Evolutionary conservation across 23 tunicate genomes (phyloP).

Genomic region (Pegea sp.): DNA sequence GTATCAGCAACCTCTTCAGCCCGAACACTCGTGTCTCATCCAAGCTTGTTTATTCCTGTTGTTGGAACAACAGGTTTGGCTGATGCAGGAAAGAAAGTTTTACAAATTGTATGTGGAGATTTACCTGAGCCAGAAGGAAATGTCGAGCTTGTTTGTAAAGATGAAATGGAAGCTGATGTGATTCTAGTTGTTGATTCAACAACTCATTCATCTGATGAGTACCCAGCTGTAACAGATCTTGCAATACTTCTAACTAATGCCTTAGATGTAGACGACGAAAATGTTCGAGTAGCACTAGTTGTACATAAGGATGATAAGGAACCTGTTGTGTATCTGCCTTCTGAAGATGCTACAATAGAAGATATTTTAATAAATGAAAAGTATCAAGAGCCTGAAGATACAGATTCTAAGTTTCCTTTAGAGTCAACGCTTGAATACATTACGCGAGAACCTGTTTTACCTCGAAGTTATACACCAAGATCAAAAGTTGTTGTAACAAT

Average conservation of each 20-base stretch:
- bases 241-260: neutral
- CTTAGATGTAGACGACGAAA: neutral
- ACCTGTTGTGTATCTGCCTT: neutral
- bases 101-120: neutral
- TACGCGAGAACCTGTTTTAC: neutral
- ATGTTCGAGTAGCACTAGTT: neutral
- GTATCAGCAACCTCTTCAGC: neutral
- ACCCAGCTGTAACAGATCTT: neutral
- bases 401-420: neutral
- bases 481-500: neutral
- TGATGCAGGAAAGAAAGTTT: neutral
- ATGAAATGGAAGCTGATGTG: neutral
- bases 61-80: neutral
- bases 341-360: neutral
- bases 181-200: neutral
- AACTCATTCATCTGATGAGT: neutral
- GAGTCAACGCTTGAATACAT: neutral
- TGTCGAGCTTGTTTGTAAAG: neutral
- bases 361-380: neutral
- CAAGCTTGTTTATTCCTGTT: neutral
- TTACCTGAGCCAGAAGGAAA: neutral
- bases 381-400: neutral
- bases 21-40: neutral
- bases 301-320: neutral
- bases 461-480: neutral